Evolutionary conservation across 35 echinoderm and acorn worm genomes (phyloP), one percentile per base, ranked within the genome.

Genomic region (Heliocidaris tuberculata): DNA sequence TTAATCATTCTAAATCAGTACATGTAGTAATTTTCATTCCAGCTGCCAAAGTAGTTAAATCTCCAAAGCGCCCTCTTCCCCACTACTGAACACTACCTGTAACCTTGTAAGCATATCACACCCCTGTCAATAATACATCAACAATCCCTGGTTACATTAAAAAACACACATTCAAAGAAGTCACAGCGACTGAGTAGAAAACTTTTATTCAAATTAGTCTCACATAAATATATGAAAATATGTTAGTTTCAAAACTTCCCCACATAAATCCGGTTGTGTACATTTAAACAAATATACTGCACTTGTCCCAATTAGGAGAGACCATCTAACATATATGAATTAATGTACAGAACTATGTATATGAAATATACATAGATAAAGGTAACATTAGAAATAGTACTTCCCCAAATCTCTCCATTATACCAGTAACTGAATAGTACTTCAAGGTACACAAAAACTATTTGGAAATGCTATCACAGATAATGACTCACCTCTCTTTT

Each of bases 401-500:
- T 70, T 78, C 2, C 65, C 4, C 21, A 78, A 78, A 78, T 27
- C 0, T 78, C 4, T 78, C 4, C 65, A 78, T 8, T n/a, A n/a
- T 78, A 78, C 17, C 0, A 78, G 5, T 21, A 24, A 19, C 19
- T 1, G 15, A 56, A 9, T 56, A 13, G 52, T 9, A 71, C 19
- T 71, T 71, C 61, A 71, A 13, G 24, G 24, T 56, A 56, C 11
- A 0, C 9, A 56, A 56, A 56, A 15, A 12, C 2, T 2, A 10
- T 56, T 21, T 71, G 61, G 24, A n/a, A 71, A 71, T 7, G 27
- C 9, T 15, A 93, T 93, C 4, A 78, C 71, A 30, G 16, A 13
- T 93, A 59, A 48, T 13, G 16, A 48, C 96, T 96, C 93, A 99
- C 98, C 97, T 99, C 93, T 99, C 98, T 97, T 97, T 95, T 15